Percentiles rank a stretch among this genome's conserved stretches.
Conservation (phyloP, 1,140 invertebrate species). For the Diachasmimorpha longicaudata region DNA sequence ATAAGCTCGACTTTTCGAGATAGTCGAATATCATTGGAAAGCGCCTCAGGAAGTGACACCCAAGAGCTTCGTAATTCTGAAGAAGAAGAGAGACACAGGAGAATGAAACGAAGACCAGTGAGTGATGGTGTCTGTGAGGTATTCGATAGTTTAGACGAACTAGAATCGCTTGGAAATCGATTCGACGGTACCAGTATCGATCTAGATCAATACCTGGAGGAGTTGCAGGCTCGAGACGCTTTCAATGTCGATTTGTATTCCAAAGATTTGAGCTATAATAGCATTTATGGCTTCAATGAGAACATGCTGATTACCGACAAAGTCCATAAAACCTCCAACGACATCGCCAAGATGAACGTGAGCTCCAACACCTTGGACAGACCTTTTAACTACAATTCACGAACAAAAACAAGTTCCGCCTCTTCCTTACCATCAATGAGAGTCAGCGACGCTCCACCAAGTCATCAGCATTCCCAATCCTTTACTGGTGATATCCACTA, state of each 20-base stretch:
- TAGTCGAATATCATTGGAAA: conserved; percentile 50
- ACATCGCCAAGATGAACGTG: conserved; percentile 32
- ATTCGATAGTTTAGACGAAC: conserved; percentile 62
- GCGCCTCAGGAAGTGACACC: conserved; percentile 50
- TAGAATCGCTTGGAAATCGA: conserved; percentile 68
- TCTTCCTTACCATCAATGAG: conserved; percentile 58
- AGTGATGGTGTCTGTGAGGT: conserved; percentile 68
- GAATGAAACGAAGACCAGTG: conserved; percentile 73
- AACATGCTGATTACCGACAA: conserved; percentile 50
- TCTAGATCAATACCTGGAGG: conserved; percentile 71
- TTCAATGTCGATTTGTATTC: conserved; percentile 56
- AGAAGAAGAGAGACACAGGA: conserved; percentile 64
- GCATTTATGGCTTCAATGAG: conserved; percentile 53
- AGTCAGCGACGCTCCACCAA: conserved; percentile 49
- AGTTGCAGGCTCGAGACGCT: conserved; percentile 64
- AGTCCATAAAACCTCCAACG: conserved; percentile 46
- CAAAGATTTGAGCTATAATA: conserved; percentile 53
- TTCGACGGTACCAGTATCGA: conserved; percentile 68
- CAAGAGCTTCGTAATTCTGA: conserved; percentile 66
- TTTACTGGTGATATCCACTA: conserved; percentile 58
- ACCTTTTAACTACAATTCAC: conserved; percentile 38
- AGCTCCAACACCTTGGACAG: conserved; percentile 37
- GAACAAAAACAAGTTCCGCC: conserved; percentile 54
- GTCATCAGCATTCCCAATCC: conserved; percentile 54
- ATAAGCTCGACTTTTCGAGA: conserved; percentile 49